Evolutionary conservation across 2,113 vertebrate genomes (phyloP), one percentile per base, ranked within the genome.

Genomic region (Sclerurus mexicanus): DNA sequence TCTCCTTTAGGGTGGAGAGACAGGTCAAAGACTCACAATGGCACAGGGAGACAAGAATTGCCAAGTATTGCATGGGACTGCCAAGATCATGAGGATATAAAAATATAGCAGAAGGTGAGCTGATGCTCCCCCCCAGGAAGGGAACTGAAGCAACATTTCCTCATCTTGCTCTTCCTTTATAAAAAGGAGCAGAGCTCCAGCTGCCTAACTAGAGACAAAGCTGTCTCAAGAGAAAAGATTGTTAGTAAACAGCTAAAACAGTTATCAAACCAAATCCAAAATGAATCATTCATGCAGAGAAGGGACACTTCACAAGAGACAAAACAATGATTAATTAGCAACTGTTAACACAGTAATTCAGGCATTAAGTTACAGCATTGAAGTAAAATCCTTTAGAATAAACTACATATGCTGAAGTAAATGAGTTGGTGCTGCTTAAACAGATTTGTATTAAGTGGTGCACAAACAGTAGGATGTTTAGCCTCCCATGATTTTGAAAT

Each of bases 261-360:
- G 73, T 92, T 90, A 90, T 89, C 95, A 96, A 93, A 78, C 84
- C 84, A 89, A 90, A 94, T 74, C 73, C 76, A 79, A 87, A 96
- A 89, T 91, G 76, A 93, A 82, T 96, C 80, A 85, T 92, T 96
- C 86, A 79, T 73, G 62, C 83, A 53, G 66, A 68, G 85, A 94
- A 40, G 62, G 93, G 95, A 90, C 76, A 93, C 92, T 96, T 93
- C 95, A 92, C 69, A 82, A 66, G 86, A 93, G 80, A 84, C 83
- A 89, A 96, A 96, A 90, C 93, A 92, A 79, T 94, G 93, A 96
- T 96, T 96, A 96, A 97, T 95, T 97, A 95, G 92, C 73, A 85
- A 87, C 83, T 53, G 79, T 93, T 96, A 93, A 81, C 85, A 90
- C 58, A 76, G 73, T 92, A 92, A 89, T 92, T 96, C 73, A 69